Percentiles rank a stretch among this genome's conserved stretches.
These are phyloP conservation scores for Drosophila prostipennis DNA, from an alignment of 2,888 invertebrate species.

Conservation along the genomic window DNA sequence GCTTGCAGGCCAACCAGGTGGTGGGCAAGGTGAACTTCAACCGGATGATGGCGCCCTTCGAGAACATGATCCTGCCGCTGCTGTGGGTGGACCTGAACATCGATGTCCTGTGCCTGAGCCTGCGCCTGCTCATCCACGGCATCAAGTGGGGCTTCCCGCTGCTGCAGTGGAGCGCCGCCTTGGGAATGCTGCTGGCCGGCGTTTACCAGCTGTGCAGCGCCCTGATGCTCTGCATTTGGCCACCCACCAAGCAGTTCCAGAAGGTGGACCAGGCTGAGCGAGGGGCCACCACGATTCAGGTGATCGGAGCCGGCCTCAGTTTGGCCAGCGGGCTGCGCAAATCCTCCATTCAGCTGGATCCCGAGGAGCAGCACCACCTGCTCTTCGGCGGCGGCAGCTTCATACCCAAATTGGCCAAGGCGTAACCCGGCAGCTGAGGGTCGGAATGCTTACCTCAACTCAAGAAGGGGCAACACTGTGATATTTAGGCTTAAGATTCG, in stretches of 20 bases:
- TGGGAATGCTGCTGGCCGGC: slow-evolving; percentile 85
- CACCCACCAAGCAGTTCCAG: slow-evolving; percentile 49
- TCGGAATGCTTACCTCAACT: slow-evolving; percentile 22
- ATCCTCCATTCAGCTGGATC: slow-evolving; percentile 26
- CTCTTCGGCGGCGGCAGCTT: slow-evolving; percentile 5
- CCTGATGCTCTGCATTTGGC: slow-evolving; percentile 75
- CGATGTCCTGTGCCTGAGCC: slow-evolving; percentile 83
- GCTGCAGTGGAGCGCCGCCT: slow-evolving; percentile 84
- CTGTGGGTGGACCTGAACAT: slow-evolving; percentile 88
- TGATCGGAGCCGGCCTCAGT: slow-evolving; percentile 18
- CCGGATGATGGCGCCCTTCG: slow-evolving; percentile 86
- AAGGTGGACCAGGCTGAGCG: slow-evolving; percentile 47
- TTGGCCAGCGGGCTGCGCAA: slow-evolving; percentile 46
- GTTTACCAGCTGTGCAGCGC: slow-evolving; percentile 83
- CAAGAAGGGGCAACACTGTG: slow-evolving; percentile 54
- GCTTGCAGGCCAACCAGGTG: slow-evolving; percentile 90
- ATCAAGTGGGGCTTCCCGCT: slow-evolving; percentile 86
- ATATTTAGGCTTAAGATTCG: slow-evolving; percentile 63
- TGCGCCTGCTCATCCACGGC: slow-evolving; percentile 84
- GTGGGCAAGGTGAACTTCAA: slow-evolving; percentile 88
- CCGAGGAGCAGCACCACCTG: slow-evolving; percentile 60
- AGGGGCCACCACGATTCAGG: slow-evolving; percentile 24
- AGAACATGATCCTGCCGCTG: slow-evolving; percentile 88
- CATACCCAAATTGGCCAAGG: slow-evolving; percentile 32
- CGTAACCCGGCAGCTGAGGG: slow-evolving; percentile 11